Evolutionary conservation across 2,888 invertebrate genomes (phyloP), one percentile per base, ranked within the genome.

Genomic region (Temnothorax ravouxi): DNA sequence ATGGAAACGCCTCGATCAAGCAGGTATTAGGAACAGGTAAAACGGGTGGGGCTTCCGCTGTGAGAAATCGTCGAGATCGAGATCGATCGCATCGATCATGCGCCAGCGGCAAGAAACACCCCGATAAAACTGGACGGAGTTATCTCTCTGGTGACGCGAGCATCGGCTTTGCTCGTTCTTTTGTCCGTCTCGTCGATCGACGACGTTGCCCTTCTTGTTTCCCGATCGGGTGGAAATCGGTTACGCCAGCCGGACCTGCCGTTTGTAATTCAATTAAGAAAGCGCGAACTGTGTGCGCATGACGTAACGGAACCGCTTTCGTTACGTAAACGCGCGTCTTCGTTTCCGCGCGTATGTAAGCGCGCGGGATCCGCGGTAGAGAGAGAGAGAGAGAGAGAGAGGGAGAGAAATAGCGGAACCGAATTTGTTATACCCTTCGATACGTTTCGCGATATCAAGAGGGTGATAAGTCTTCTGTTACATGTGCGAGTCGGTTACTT

Each of bases 1-100:
- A 56, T 85, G 83, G 75, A 85, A 89, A 89, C 82, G 72, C 67
- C 76, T 76, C 29, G 83, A 86, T 84, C 59, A 56, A 75, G 72
- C 83, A 86, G 87, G 83, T 83, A n/a, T n/a, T n/a, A 84, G 74
- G 84, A 88, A 88, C 88, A 89, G 89, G 89, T 91, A 90, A 87
- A 91, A 90, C 89, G 87, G 88, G 90, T 87, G 87, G 85, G 88
- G 90, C 84, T 91, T 91, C 90, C 90, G 90, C 77, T 84, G 84
- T 80, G 82, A 82, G 83, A 84, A 88, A 89, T 86, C 80, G 71
- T 47, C 47, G 47, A 47, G 47, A 88, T 87, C 90, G 79, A 59
- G 87, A 88, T 89, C 85, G 86, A 87, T 84, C 18, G 69, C 84
- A 69, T 86, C 84, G 83, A 69, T 72, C 83, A 79, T 88, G 71